These are phyloP conservation scores for Neelides sp. DNA, from an alignment of 1,140 invertebrate genomes.

Conservation along the genomic window DNA sequence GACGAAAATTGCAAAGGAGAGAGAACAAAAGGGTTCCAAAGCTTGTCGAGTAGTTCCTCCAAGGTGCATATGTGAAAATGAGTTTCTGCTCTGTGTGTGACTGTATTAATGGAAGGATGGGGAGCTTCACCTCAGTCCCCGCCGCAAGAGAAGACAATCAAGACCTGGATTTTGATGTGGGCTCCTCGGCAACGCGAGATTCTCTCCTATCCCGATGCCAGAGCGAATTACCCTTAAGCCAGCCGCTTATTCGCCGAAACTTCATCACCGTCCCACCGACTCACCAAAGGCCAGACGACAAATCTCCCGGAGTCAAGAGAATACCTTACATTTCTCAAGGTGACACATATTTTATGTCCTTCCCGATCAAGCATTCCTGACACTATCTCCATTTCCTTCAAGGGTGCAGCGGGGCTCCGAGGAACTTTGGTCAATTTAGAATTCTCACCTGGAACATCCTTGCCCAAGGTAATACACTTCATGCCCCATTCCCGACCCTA, in stretches of 20 bases:
- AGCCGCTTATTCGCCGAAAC: conserved; percentile 38
- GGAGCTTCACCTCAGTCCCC: conserved; percentile 54
- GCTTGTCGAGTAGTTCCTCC: no score
- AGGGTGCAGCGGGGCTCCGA: conserved; percentile 34
- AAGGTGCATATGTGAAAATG: no score
- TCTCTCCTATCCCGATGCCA: conserved; percentile 44
- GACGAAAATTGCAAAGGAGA: no score
- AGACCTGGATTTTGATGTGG: conserved; percentile 46
- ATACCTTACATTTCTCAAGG: conserved; percentile 27
- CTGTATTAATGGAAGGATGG: no score
- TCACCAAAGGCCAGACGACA: conserved; percentile 9
- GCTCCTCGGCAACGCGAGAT: conserved; percentile 38
- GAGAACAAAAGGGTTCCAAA: no score
- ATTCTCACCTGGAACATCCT: conserved; percentile 64
- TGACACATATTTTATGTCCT: conserved; percentile 9
- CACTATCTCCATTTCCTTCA: conserved; percentile 11
- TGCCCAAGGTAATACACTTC: conserved; percentile 49
- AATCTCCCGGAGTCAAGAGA: conserved; percentile 17
- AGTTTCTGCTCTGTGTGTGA: no score
- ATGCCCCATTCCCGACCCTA: no score
- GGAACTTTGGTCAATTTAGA: conserved; percentile 36
- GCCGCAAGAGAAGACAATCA: conserved; percentile 53
- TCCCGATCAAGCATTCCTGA: background rate
- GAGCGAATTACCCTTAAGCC: conserved; percentile 36
- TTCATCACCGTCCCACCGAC: conserved; percentile 31